phyloP scores from a whole-genome alignment of 1,140 invertebrate genomes.

The Drosophila ambigua region DNA sequence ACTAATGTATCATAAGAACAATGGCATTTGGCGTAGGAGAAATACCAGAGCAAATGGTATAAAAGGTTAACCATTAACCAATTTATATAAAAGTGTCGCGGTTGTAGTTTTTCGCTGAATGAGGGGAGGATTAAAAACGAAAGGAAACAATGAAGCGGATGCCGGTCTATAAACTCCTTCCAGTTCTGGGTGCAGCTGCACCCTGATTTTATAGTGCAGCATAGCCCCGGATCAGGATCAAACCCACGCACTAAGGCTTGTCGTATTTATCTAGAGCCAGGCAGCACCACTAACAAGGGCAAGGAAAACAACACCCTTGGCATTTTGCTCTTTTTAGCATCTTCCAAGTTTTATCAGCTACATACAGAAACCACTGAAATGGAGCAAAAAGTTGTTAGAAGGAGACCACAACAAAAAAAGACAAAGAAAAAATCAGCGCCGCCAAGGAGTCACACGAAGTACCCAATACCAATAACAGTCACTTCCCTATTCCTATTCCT shows the following conservation, averaged over 20 bases:
- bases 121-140: constrained; percentile 6
- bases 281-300: constrained; percentile 12
- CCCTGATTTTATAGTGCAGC: constrained; percentile 44
- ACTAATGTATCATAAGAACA: constrained; percentile 76
- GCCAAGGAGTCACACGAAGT: constrained; percentile 47
- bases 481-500: constrained; percentile 6
- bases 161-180: background rate
- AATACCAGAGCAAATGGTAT: constrained; percentile 24
- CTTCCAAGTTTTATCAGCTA: constrained; percentile 80
- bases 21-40: constrained; percentile 37
- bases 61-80: constrained; percentile 59
- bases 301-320: constrained; percentile 27
- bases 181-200: constrained; percentile 59
- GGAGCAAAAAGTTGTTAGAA: constrained; percentile 77
- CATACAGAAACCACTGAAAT: constrained; percentile 80
- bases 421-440: constrained; percentile 38
- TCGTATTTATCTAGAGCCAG: constrained; percentile 47
- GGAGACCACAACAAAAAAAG: constrained; percentile 60
- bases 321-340: constrained; percentile 39
- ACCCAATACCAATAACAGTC: constrained; percentile 40
- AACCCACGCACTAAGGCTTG: constrained; percentile 64
- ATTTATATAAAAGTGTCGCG: constrained; percentile 76
- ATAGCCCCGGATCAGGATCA: constrained; percentile 44
- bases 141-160: constrained; percentile 15
- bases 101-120: constrained; percentile 24